Percentiles rank a stretch among this genome's conserved stretches.
Evolutionary conservation across 2,888 invertebrate genomes (phyloP).

Genomic region (Agrochola litura): DNA sequence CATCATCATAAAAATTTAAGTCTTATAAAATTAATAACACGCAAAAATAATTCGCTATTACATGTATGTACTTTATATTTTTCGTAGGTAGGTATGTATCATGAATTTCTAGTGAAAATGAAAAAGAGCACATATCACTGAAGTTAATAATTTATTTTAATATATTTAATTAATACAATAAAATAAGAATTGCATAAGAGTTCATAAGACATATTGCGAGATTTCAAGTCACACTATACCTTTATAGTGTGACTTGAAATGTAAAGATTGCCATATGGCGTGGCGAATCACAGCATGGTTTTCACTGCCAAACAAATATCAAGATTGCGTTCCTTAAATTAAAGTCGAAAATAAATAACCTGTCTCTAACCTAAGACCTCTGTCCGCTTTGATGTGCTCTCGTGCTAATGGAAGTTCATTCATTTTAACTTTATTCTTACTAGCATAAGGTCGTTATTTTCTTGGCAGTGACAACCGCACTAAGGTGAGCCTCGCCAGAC

Average conservation of each 20-base stretch:
- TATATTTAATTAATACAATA: slow-evolving; percentile 10
- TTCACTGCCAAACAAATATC: neutral
- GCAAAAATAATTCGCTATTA: neutral
- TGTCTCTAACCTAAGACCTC: neutral
- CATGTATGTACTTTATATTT: neutral
- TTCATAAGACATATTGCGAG: neutral
- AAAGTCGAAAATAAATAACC: neutral
- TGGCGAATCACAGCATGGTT: neutral
- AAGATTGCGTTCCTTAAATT: neutral
- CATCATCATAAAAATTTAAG: neutral
- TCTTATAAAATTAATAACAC: neutral
- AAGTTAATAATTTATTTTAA: slow-evolving; percentile 35
- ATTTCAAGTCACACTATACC: neutral
- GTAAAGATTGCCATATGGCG: neutral
- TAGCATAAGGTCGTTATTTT: neutral
- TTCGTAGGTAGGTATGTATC: neutral
- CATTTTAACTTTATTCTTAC: neutral
- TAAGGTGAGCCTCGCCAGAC: neutral
- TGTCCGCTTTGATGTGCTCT: neutral
- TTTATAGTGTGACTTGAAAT: neutral
- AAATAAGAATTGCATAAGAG: slow-evolving; percentile 13
- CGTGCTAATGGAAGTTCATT: neutral
- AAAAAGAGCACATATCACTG: slow-evolving; percentile 36
- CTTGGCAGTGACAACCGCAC: neutral
- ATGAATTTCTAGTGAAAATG: neutral